Evolutionary conservation across 92 coral and sea anemone species (phyloP), one percentile per base, ranked within the genome.

Genomic region (Porites cylindrica): DNA sequence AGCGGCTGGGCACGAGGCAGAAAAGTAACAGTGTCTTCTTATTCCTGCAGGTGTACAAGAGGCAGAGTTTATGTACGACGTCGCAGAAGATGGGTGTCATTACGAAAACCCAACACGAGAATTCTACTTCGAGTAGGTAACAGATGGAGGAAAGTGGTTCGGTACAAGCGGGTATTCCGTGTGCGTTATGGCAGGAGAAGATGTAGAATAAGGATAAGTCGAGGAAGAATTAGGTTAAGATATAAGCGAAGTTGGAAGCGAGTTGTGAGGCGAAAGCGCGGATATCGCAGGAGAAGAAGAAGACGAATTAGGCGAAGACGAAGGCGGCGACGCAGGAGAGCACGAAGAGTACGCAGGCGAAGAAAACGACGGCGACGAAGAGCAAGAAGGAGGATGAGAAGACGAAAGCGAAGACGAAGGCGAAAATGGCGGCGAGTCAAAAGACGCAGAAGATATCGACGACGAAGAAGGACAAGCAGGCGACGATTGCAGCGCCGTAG

Each of bases 301-400:
- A 18, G 81, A 47, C 62, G 64, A 73, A 21, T 61, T 0, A 47
- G 70, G 51, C 38, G 81, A 72, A 83, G 80, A 61, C 43, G 64
- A 6, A 74, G 53, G 16, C 47, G 74, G 71, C 73, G 60, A n/a
- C 80, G 79, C 10, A 65, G 87, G 76, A 51, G 66, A 64, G 47
- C 6, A 14, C 74, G 80, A 13, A 83, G 87, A 24, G 63, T 66
- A 17, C 79, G 74, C 2, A 62, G 87, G 47, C 77, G 80, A 65
- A 74, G 54, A 23, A 83, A 75, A 24, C 61, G 87, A 43, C 63
- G 75, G 19, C 71, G 87, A 51, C 62, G 87, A 52, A 74, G 87
- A 17, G 10, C 4, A 7, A 9, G 9, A 6, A 64, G 80, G 16
- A 64, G 80, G 23, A 53, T 43, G 47, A 83, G 75, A 56, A 58